phyloP scores from a whole-genome alignment of 2,113 vertebrate species.

The Tragelaphus scriptus region DNA sequence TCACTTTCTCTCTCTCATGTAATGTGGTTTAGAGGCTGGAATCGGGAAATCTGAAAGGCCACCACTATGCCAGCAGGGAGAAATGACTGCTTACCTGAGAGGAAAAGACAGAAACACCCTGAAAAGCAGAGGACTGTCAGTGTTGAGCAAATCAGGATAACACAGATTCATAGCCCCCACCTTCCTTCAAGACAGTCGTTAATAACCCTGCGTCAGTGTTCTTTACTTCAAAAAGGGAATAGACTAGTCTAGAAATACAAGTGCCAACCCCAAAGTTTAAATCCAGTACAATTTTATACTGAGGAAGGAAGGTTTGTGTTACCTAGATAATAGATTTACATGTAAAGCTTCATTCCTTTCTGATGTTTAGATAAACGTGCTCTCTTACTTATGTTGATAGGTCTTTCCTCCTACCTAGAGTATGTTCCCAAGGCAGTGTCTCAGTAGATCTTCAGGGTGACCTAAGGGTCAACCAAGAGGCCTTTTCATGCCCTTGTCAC shows the following conservation, averaged over 20 bases:
- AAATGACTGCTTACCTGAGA: neutral
- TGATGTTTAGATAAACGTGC: neutral
- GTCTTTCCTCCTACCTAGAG: neutral
- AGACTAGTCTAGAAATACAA: neutral
- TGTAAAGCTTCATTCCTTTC: neutral
- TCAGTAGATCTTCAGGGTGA: neutral
- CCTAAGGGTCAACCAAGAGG: neutral
- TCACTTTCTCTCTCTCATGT: neutral
- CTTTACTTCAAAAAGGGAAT: neutral
- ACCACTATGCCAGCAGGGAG: neutral
- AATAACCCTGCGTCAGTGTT: neutral
- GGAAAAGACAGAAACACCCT: neutral
- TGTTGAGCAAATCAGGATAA: neutral
- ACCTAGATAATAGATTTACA: neutral
- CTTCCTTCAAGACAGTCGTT: neutral
- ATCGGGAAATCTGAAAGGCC: neutral
- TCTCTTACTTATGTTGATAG: neutral
- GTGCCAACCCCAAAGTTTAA: neutral
- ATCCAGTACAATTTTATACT: neutral
- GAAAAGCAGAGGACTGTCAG: neutral
- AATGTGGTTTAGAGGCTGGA: neutral
- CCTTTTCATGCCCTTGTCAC: neutral
- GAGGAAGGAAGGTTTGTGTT: neutral
- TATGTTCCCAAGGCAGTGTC: neutral
- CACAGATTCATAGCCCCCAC: neutral